phyloP scores from a whole-genome alignment of 2,113 vertebrate genomes.

The Mugil cephalus region DNA sequence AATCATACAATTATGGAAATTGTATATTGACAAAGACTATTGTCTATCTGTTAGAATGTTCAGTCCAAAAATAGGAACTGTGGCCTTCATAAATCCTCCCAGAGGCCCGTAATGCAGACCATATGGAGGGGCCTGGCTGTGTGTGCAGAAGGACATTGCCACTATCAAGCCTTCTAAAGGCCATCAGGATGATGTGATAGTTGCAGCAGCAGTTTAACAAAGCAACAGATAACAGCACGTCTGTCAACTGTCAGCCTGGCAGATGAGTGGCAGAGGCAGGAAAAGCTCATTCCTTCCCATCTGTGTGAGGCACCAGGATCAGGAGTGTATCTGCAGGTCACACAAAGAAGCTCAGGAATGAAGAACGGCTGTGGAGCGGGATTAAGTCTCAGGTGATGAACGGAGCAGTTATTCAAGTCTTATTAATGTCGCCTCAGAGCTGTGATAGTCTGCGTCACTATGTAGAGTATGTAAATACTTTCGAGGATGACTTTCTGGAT shows the following conservation, averaged over 20 bases:
- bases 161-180: slow-evolving; percentile 60
- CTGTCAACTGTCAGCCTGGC: slow-evolving; percentile 83
- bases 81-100: slow-evolving; percentile 1
- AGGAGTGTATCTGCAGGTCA: slow-evolving; percentile 79
- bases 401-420: slow-evolving; percentile 15
- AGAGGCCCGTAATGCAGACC: slow-evolving; percentile 32
- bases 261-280: slow-evolving; percentile 77
- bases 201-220: slow-evolving; percentile 70
- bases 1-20: background rate
- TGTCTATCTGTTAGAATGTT: background rate
- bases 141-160: slow-evolving; percentile 40
- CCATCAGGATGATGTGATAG: slow-evolving; percentile 72
- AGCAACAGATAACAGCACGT: slow-evolving; percentile 75
- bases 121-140: slow-evolving; percentile 34
- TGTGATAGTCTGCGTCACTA: background rate
- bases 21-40: background rate
- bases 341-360: slow-evolving; percentile 77
- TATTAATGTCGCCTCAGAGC: background rate
- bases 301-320: slow-evolving; percentile 61
- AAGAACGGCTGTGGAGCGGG: slow-evolving; percentile 32
- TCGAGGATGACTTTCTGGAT: background rate
- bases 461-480: background rate
- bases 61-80: slow-evolving; percentile 25
- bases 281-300: slow-evolving; percentile 77
- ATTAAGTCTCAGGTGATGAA: slow-evolving; percentile 55